Conservation (phyloP, 2,888 invertebrate genomes). For the Conops quadrifasciatus region DNA sequence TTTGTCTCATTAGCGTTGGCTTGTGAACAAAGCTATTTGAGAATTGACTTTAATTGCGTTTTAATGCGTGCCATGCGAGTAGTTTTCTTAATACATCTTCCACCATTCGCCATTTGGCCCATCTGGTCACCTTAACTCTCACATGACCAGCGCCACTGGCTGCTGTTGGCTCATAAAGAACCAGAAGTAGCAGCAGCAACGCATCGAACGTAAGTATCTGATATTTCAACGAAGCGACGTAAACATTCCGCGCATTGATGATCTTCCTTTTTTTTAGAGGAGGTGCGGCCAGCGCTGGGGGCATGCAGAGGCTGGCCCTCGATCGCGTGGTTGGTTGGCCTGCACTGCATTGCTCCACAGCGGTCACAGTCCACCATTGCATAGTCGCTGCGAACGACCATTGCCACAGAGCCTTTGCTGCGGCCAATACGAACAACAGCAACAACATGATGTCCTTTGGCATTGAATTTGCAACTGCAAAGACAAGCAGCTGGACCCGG, state of each 20-base stretch:
- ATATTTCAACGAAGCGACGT: constrained; percentile 62
- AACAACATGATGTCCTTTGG: constrained; percentile 28
- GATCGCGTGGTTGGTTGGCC: constrained; percentile 1
- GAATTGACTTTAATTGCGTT: no score
- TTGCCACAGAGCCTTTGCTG: background rate
- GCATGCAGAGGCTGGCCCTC: background rate
- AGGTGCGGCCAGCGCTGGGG: constrained; percentile 25
- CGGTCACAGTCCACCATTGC: background rate
- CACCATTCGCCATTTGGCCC: background rate
- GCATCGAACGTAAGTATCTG: constrained; percentile 49
- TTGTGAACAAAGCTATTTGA: no score
- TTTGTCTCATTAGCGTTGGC: no score
- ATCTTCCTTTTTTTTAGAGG: constrained; percentile 8
- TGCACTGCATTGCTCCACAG: background rate
- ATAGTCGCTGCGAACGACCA: background rate
- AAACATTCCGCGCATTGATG: constrained; percentile 48
- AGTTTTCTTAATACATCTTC: background rate
- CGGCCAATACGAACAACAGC: background rate
- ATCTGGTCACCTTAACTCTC: background rate
- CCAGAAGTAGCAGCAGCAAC: constrained; percentile 23
- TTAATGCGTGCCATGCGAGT: background rate
- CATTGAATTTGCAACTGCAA: constrained; percentile 20
- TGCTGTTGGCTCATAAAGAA: constrained; percentile 13
- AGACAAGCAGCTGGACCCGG: constrained; percentile 16
- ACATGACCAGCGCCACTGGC: background rate